phyloP scores from a whole-genome alignment of 1,140 invertebrate genomes.

The Zophobas morio region DNA sequence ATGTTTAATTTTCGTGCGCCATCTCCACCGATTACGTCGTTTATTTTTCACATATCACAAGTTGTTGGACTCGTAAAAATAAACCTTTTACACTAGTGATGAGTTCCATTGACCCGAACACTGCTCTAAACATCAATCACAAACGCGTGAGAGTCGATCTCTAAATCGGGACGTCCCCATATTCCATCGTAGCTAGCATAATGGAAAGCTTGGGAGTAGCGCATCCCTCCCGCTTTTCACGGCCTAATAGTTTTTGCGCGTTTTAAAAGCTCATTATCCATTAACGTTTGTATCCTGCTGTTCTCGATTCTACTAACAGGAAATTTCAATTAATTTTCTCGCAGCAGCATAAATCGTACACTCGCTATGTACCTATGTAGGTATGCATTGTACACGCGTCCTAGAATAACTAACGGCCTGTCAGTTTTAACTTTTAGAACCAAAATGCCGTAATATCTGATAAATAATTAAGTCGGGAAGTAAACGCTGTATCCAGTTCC shows the following conservation, averaged over 20 bases:
- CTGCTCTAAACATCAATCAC: slow-evolving; percentile 30
- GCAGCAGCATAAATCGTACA: slow-evolving; percentile 7
- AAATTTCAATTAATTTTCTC: slow-evolving; percentile 32
- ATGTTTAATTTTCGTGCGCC: slow-evolving; percentile 18
- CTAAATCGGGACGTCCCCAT: slow-evolving; percentile 26
- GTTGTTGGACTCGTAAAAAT: slow-evolving; percentile 8
- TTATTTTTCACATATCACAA: not conserved
- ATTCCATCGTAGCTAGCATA: slow-evolving; percentile 8
- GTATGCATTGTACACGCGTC: slow-evolving; percentile 3
- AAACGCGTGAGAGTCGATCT: slow-evolving; percentile 11
- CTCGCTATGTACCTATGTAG: not conserved
- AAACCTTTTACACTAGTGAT: slow-evolving; percentile 26
- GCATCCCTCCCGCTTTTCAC: not conserved
- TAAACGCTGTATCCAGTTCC: not conserved
- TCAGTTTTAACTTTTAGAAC: not conserved
- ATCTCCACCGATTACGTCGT: not conserved
- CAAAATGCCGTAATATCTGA: not conserved
- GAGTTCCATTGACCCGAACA: slow-evolving; percentile 28
- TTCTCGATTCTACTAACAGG: slow-evolving; percentile 12
- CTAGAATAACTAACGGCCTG: slow-evolving; percentile 3
- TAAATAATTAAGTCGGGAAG: slow-evolving; percentile 21
- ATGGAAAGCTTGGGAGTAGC: not conserved
- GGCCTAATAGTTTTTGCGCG: slow-evolving; percentile 1
- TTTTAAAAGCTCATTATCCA: slow-evolving; percentile 27
- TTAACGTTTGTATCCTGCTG: slow-evolving; percentile 9